A percentile compares a stretch with the other conserved stretches of the same genome.
Conservation (phyloP, 2,797 vertebrate species). For the Synaphobranchus kaupii region DNA sequence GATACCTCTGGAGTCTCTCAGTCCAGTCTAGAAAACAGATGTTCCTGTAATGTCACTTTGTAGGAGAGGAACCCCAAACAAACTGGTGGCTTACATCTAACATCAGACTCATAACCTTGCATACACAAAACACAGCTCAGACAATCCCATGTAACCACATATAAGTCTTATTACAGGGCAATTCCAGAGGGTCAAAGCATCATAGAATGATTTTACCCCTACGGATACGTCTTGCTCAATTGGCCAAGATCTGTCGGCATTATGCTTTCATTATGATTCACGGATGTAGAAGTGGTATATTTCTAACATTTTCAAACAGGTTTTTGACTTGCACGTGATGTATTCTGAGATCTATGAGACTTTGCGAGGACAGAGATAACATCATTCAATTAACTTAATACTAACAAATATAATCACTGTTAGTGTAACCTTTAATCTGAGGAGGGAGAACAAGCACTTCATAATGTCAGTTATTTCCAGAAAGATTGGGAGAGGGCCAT, state of each 20-base stretch:
- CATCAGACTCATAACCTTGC: neutral
- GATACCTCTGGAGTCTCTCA: neutral
- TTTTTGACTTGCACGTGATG: neutral
- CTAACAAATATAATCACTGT: neutral
- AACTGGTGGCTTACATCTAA: neutral
- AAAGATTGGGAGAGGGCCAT: neutral
- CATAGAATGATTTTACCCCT: neutral
- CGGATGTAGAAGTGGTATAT: neutral
- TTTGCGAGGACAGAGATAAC: neutral
- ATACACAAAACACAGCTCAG: neutral
- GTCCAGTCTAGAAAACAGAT: conserved; percentile 3
- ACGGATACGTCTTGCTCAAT: neutral
- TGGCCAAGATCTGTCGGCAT: neutral
- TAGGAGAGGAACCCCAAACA: neutral
- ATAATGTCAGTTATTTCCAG: neutral
- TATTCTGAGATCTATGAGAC: neutral
- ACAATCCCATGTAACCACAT: neutral
- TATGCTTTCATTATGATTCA: neutral
- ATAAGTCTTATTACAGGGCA: neutral
- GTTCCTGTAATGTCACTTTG: conserved; percentile 12
- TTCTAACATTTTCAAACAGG: neutral
- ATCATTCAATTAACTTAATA: neutral
- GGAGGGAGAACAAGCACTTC: neutral
- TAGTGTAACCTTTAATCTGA: neutral
- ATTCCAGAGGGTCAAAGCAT: neutral